Evolutionary conservation across 2,888 invertebrate genomes (phyloP).

Genomic region (Lydus trimaculatus): DNA sequence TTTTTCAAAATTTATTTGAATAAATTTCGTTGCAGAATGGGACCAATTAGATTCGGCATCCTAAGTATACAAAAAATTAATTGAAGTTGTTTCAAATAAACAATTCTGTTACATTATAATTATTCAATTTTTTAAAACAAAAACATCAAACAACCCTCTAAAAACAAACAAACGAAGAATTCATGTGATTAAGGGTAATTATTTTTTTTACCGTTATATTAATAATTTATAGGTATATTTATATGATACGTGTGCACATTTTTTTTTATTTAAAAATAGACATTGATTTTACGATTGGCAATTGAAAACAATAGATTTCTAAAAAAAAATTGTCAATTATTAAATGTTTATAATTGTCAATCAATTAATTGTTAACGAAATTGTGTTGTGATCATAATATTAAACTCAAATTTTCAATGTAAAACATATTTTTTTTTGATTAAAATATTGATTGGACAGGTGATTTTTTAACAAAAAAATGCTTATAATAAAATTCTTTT

Average conservation of each 20-base stretch:
- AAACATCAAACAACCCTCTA: neutral
- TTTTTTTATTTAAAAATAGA: conserved; percentile 14
- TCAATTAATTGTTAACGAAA: conserved; percentile 22
- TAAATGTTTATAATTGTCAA: conserved; percentile 20
- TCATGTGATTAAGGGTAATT: conserved; percentile 49
- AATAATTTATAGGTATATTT: conserved; percentile 48
- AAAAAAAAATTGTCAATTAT: conserved; percentile 21
- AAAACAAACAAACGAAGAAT: conserved; percentile 10
- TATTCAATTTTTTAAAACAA: neutral
- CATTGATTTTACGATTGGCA: conserved; percentile 20
- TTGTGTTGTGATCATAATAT: conserved; percentile 27
- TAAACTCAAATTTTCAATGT: conserved; percentile 19
- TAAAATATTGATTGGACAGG: neutral
- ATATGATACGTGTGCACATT: conserved; percentile 42
- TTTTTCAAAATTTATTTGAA: neutral
- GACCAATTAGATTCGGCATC: neutral
- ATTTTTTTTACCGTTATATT: conserved; percentile 48
- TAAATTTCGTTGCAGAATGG: neutral
- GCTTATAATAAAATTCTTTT: neutral
- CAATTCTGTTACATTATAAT: no score
- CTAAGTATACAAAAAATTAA: neutral
- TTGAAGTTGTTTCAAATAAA: neutral
- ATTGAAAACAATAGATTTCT: conserved; percentile 12
- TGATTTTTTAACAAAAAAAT: neutral
- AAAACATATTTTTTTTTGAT: neutral